Evolutionary conservation across 1,140 invertebrate genomes (phyloP).

Genomic region (Pogonomyrmex barbatus): DNA sequence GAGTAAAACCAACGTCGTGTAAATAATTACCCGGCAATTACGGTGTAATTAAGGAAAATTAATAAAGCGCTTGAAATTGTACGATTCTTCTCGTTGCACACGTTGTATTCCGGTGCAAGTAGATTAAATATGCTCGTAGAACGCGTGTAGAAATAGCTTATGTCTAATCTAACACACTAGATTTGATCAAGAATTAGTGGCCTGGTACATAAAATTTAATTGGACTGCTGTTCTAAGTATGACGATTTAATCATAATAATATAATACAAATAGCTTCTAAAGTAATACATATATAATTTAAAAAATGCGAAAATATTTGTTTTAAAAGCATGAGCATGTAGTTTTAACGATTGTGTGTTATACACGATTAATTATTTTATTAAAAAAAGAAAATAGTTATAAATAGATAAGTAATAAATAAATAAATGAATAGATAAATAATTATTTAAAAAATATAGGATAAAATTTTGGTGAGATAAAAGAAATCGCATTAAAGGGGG

Average conservation of each 20-base stretch:
- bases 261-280: not conserved
- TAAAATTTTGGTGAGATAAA: not conserved
- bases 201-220: not conserved
- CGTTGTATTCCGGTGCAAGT: not conserved
- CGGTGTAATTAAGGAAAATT: constrained; percentile 60
- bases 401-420: not conserved
- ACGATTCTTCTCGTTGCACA: constrained; percentile 42
- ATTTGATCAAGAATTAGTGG: not conserved
- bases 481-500: not conserved
- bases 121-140: constrained; percentile 24
- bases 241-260: not conserved
- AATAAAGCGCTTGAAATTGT: constrained; percentile 48
- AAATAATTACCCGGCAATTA: constrained; percentile 64
- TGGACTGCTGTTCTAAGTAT: not conserved
- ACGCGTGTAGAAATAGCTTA: not conserved
- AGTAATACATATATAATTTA: not conserved
- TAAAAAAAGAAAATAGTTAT: not conserved
- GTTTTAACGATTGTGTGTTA: not conserved
- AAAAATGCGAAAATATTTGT: not conserved
- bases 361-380: constrained; percentile 6
- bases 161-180: not conserved
- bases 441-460: not conserved
- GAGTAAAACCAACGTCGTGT: constrained; percentile 53
- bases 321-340: not conserved
- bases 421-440: not conserved